phyloP scores from a whole-genome alignment of 2,888 invertebrate genomes.

The Polymixis lichenea region DNA sequence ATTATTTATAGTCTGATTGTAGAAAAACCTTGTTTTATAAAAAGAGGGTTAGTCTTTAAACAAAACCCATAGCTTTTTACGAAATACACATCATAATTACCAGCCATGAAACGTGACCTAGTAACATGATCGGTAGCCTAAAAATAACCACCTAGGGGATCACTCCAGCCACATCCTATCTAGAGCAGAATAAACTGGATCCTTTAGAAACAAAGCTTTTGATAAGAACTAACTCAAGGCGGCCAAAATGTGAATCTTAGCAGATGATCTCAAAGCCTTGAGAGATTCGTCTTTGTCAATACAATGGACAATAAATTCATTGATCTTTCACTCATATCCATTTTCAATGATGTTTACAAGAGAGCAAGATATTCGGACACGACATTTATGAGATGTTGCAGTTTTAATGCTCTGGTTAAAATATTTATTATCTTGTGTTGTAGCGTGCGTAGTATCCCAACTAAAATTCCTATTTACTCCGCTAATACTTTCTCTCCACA shows the following conservation, averaged over 20 bases:
- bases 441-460: neutral
- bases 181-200: conserved; percentile 60
- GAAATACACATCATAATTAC: conserved; percentile 8
- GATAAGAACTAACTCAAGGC: conserved; percentile 65
- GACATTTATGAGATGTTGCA: conserved; percentile 18
- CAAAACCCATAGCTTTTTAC: neutral
- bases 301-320: conserved; percentile 75
- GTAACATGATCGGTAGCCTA: conserved; percentile 21
- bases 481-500: conserved; percentile 23
- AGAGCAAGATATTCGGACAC: conserved; percentile 47
- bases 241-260: conserved; percentile 62
- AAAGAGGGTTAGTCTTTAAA: neutral
- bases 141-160: conserved; percentile 42
- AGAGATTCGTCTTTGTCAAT: conserved; percentile 58
- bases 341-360: conserved; percentile 69
- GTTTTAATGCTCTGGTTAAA: conserved; percentile 1
- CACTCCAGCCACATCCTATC: conserved; percentile 14
- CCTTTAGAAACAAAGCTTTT: conserved; percentile 62
- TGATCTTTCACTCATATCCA: conserved; percentile 68
- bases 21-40: neutral
- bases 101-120: conserved; percentile 21
- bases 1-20: neutral
- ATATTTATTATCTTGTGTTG: conserved; percentile 13
- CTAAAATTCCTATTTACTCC: too few relatives aligned
- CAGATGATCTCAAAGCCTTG: conserved; percentile 61